These are phyloP conservation scores for Limnephilus rhombicus DNA, from an alignment of 2,888 invertebrate species.

Conservation along the genomic window DNA sequence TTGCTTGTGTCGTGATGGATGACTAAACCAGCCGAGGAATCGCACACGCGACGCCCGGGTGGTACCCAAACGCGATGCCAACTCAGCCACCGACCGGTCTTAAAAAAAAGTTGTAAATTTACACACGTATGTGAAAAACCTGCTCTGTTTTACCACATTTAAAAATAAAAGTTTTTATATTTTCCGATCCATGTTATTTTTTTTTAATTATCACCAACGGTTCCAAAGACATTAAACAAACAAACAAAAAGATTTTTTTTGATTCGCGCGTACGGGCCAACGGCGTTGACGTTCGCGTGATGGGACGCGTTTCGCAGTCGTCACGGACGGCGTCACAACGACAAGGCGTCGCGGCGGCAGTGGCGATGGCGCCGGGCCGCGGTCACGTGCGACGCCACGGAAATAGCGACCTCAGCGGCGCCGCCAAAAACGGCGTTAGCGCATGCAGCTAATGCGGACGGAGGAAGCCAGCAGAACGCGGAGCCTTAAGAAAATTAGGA, in stretches of 20 bases:
- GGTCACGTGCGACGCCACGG: slow-evolving; percentile 47
- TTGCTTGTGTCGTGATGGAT: too few species aligned
- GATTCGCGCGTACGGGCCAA: not conserved
- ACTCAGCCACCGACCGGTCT: too few species aligned
- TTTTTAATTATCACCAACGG: too few species aligned
- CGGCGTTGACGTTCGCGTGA: slow-evolving; percentile 21
- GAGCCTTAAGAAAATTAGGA: not conserved
- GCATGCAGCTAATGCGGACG: not conserved
- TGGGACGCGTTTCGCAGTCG: slow-evolving; percentile 17
- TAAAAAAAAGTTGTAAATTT: too few species aligned
- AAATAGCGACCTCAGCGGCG: slow-evolving; percentile 23
- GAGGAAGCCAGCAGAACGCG: slow-evolving; percentile 13
- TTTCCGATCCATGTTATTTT: too few species aligned
- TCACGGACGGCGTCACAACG: slow-evolving; percentile 11
- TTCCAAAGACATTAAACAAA: not conserved
- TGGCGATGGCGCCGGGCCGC: slow-evolving; percentile 5
- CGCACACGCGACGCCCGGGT: too few species aligned
- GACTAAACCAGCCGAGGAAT: too few species aligned
- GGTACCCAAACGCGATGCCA: too few species aligned
- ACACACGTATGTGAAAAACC: too few species aligned
- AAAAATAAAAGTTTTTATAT: too few species aligned
- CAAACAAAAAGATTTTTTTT: not conserved
- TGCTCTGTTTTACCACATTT: too few species aligned
- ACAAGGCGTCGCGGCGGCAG: slow-evolving; percentile 9
- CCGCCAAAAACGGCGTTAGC: slow-evolving; percentile 20